These are phyloP conservation scores for Cantharis flavilabris DNA, from an alignment of 2,888 invertebrate genomes.

Conservation along the genomic window DNA sequence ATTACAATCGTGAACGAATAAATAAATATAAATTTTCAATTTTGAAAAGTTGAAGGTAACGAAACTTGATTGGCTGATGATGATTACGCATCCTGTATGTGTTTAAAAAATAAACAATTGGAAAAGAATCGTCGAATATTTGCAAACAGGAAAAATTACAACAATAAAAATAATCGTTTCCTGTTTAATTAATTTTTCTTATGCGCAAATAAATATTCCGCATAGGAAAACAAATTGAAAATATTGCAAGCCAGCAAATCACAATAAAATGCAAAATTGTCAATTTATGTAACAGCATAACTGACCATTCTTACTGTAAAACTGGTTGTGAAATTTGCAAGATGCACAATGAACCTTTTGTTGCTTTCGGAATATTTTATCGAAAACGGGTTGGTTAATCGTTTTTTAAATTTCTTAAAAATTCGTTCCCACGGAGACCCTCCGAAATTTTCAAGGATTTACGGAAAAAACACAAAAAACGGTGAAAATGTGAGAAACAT, in stretches of 20 bases:
- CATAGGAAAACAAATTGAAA: neutral
- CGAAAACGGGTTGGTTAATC: neutral
- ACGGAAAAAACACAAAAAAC: neutral
- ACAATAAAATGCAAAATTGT: neutral
- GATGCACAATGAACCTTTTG: neutral
- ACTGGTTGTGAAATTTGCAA: conserved; percentile 10
- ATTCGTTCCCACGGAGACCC: neutral
- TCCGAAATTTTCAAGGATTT: neutral
- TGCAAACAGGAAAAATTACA: conserved; percentile 8
- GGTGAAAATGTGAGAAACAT: neutral
- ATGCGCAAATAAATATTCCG: neutral
- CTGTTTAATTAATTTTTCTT: conserved; percentile 1
- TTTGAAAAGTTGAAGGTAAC: neutral
- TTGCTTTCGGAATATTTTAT: neutral
- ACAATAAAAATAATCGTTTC: neutral
- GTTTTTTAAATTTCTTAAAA: neutral
- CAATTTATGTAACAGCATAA: neutral
- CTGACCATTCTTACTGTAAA: conserved; percentile 11
- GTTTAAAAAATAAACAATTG: neutral
- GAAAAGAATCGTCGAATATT: neutral
- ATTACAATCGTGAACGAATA: neutral
- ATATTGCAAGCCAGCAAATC: neutral
- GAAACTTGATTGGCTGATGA: neutral
- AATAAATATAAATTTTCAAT: neutral
- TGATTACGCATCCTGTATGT: neutral